phyloP scores from a whole-genome alignment of 2,888 invertebrate species.

The Cryptocephalus moraei region DNA sequence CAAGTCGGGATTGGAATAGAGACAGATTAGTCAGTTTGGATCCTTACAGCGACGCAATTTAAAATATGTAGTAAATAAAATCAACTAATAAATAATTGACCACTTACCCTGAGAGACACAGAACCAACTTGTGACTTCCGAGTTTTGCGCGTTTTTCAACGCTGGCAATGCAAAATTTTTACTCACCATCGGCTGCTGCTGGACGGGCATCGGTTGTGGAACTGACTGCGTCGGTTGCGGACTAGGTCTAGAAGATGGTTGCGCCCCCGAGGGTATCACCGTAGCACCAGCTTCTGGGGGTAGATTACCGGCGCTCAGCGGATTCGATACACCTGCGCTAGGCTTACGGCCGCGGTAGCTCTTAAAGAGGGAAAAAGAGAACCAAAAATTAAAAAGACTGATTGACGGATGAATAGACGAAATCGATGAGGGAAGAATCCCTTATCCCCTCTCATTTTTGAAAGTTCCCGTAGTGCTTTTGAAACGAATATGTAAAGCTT shows the following conservation, averaged over 20 bases:
- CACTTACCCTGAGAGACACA: no score
- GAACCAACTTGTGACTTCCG: no score
- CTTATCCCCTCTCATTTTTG: no score
- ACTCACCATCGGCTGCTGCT: constrained; percentile 39
- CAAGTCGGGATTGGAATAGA: no score
- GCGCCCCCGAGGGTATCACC: constrained; percentile 18
- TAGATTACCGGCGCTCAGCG: constrained; percentile 16
- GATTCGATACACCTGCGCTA: constrained; percentile 19
- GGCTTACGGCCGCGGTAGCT: constrained; percentile 38
- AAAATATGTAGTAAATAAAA: no score
- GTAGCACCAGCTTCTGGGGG: constrained; percentile 23
- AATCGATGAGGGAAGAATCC: neutral
- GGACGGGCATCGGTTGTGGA: constrained; percentile 31
- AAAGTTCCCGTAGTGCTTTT: no score
- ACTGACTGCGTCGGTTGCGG: constrained; percentile 31
- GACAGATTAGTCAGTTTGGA: no score
- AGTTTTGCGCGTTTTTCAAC: no score
- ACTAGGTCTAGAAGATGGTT: constrained; percentile 33
- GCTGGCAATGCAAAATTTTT: no score
- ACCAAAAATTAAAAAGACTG: constrained; percentile 1
- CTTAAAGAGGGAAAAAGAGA: constrained; percentile 16
- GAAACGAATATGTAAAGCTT: no score
- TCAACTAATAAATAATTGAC: no score
- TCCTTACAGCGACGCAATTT: no score
- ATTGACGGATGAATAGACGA: neutral